phyloP scores from a whole-genome alignment of 2,888 invertebrate species.

The Drosophila tanythrix region DNA sequence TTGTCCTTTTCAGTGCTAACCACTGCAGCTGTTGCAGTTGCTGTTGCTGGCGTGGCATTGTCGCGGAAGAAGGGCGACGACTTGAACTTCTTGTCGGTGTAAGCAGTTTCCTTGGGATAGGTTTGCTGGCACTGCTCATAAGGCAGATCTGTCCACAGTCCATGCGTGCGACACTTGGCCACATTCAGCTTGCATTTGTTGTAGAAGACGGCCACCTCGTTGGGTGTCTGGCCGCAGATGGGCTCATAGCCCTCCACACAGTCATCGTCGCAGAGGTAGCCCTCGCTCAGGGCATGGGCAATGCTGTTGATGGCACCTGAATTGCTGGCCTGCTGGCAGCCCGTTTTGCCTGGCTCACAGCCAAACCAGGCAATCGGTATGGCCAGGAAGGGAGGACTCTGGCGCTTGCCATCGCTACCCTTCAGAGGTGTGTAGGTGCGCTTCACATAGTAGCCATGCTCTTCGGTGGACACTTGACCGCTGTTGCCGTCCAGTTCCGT shows the following conservation, averaged over 20 bases:
- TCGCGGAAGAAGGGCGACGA: conserved; percentile 74
- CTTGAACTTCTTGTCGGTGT: conserved; percentile 77
- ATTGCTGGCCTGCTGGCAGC: conserved; percentile 59
- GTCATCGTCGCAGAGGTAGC: conserved; percentile 81
- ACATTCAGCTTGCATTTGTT: conserved; percentile 81
- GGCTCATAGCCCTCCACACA: conserved; percentile 76
- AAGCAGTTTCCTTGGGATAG: conserved; percentile 75
- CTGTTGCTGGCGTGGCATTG: conserved; percentile 16
- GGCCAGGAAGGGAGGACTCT: conserved; percentile 78
- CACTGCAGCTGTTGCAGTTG: conserved; percentile 7
- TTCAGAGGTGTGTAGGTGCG: conserved; percentile 72
- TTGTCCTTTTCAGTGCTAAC: conserved; percentile 25
- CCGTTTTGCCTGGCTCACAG: conserved; percentile 54
- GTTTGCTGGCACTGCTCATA: conserved; percentile 71
- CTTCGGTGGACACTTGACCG: conserved; percentile 76
- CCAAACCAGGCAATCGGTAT: conserved; percentile 81
- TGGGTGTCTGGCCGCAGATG: conserved; percentile 75
- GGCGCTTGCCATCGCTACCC: conserved; percentile 22
- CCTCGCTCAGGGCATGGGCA: conserved; percentile 67
- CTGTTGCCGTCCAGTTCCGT: conserved; percentile 61
- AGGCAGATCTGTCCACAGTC: conserved; percentile 73
- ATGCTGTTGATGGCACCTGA: conserved; percentile 70
- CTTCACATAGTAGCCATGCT: conserved; percentile 82
- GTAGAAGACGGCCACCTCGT: conserved; percentile 81
- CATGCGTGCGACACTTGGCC: conserved; percentile 82